Evolutionary conservation across 2,113 vertebrate genomes (phyloP).

Genomic region (Dicerorhinus sumatrensis): DNA sequence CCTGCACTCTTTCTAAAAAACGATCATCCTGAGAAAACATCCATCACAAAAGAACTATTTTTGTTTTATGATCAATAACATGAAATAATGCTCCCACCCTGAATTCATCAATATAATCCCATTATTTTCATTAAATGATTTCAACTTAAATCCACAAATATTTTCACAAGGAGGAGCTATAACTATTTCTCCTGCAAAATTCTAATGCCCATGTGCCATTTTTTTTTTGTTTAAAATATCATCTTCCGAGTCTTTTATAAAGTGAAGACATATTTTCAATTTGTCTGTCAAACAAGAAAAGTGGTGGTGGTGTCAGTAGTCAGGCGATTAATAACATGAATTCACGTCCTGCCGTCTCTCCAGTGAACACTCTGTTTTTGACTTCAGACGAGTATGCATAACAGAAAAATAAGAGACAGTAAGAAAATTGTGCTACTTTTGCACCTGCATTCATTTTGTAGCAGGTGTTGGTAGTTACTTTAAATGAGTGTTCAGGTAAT

Average conservation of each 20-base stretch:
- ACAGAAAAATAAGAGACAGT: not conserved
- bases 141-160: constrained; percentile 24
- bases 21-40: not conserved
- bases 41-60: not conserved
- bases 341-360: not conserved
- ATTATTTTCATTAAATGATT: constrained; percentile 7
- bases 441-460: constrained; percentile 34
- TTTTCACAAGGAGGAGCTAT: not conserved
- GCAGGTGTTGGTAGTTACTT: constrained; percentile 46
- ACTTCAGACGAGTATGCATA: not conserved
- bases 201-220: not conserved
- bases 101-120: not conserved
- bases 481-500: constrained; percentile 59
- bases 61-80: not conserved
- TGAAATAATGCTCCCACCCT: not conserved
- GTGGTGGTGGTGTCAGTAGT: not conserved
- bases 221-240: not conserved
- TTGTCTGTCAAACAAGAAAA: not conserved
- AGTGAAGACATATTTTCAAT: not conserved
- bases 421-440: not conserved
- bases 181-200: constrained; percentile 13
- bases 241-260: constrained; percentile 6
- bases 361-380: constrained; percentile 2
- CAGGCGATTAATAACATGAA: not conserved
- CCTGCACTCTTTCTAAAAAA: not conserved